Base-by-base conservation (phyloP, 1,140 invertebrate genomes). In the Drosophila varians region DNA sequence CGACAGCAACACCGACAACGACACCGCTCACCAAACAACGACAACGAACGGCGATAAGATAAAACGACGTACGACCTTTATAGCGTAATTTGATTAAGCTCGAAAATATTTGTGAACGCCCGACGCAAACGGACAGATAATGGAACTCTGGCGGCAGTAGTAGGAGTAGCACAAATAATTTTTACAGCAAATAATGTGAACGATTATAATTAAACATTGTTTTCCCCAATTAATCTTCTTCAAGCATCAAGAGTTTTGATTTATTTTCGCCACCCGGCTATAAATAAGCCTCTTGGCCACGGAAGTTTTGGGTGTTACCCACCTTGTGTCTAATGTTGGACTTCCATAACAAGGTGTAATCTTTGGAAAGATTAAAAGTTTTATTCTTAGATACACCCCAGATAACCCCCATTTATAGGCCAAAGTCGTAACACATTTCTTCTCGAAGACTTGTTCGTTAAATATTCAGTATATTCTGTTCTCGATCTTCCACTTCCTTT, bases 81-180 rank as follows among this genome's bases (percentile, higher is more conserved):
- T 87, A 87, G 82, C 82, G 78, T 87, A 87, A 87, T 87, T 87
- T 87, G 77, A 87, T 87, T 87, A 82, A 88, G 82, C 82, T 82
- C 74, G 60, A 71, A 80, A 86, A 87, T 86, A 86, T 87, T 87
- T 86, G 51, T 64, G 56, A 73, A 64, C 14, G n/a, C n/a, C n/a
- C n/a, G n/a, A n/a, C n/a, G n/a, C n/a, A n/a, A n/a, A n/a, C n/a
- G n/a, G n/a, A 47, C 45, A 75, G 62, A 75, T 69, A 69, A 66
- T 69, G 54, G 12, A 45, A 55, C 47, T n/a, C 19, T n/a, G 36
- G 31, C 52, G 25, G 12, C 54, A 19, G 52, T 55, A 68, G 72
- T 61, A 74, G 70, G 61, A 12, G 42, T 12, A 19, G 34, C 12
- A n/a, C 23, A 52, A 61, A 47, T 49, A 43, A 70, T 58, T 68